Base-by-base conservation (phyloP, 1,140 invertebrate genomes). In the Drosophila cardini region DNA sequence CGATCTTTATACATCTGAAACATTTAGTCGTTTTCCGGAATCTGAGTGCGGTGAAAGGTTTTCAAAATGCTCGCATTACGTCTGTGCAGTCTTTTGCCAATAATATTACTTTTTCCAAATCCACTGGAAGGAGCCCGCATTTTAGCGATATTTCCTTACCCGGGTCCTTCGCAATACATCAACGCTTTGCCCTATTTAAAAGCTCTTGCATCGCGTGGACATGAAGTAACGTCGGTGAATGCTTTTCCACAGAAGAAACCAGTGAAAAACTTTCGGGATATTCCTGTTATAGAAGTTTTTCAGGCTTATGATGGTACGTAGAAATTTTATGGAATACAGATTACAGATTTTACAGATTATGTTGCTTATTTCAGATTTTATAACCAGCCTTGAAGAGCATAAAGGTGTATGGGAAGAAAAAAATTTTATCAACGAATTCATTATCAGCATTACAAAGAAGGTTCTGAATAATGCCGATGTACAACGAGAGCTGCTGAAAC, bases 151-250 rank as follows among this genome's bases (percentile, higher is more conserved):
- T 85, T 91, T 60, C 89, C 89, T 0, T 90, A 64, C 56, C 68
- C 70, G 2, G 86, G 89, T 1, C 90, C 83, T 10, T 92, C 91
- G 42, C 91, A 92, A 45, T 92, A 90, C 45, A 85, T 91, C 4
- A 79, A 89, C 55, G 91, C 62, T 5, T 10, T 72, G 11, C 93
- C 94, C 1, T 85, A 96, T 9, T 83, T 96, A n/a, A 93, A 94
- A 46, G 94, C 94, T 56, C 83, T 97, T n/a, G 94, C 94, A 0
- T 92, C 90, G 30, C 93, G 94, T 26, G 95, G 95, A 26, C 95
- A 96, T 76, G 92, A 96, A 6, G 75, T 97, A 2, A 96, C 95
- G 4, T 93, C 96, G 1, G 80, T 96, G 2, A 95, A 94, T 53
- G 93, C 94, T 63, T 96, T 95, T 80, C 94, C 94, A 50, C 85